Evolutionary conservation across 2,113 vertebrate genomes (phyloP).

Genomic region (Falco punctatus): DNA sequence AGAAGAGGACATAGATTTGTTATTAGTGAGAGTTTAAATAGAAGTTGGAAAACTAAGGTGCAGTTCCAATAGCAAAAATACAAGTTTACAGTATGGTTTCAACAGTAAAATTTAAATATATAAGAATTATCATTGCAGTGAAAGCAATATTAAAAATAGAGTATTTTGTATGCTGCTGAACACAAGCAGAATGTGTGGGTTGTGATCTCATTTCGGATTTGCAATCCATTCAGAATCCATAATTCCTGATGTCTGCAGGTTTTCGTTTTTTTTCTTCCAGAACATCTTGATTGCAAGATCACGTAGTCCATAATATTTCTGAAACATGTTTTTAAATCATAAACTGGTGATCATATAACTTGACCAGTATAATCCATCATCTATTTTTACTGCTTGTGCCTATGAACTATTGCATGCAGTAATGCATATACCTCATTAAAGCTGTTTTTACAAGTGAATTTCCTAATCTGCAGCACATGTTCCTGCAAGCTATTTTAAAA

Average conservation of each 20-base stretch:
- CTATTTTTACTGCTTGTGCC: neutral
- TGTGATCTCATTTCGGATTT: neutral
- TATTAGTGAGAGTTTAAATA: neutral
- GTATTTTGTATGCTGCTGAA: neutral
- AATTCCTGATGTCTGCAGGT: neutral
- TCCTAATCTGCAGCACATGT: neutral
- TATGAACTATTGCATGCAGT: neutral
- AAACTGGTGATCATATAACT: neutral
- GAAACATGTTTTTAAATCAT: neutral
- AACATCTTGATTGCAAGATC: neutral
- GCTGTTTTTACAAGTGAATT: neutral
- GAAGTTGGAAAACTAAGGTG: neutral
- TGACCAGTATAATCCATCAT: neutral
- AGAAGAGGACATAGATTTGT: neutral
- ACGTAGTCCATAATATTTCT: neutral
- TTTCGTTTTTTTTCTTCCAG: neutral
- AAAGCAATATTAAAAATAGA: neutral
- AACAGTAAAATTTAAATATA: neutral
- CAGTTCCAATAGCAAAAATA: neutral
- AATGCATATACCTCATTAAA: neutral
- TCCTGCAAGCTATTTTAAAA: neutral
- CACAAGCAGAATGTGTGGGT: neutral
- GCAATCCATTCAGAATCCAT: neutral
- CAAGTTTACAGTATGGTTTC: neutral
- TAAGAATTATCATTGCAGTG: neutral